Evolutionary conservation across 1,140 invertebrate genomes (phyloP).

Genomic region (Kradibia gibbosae): DNA sequence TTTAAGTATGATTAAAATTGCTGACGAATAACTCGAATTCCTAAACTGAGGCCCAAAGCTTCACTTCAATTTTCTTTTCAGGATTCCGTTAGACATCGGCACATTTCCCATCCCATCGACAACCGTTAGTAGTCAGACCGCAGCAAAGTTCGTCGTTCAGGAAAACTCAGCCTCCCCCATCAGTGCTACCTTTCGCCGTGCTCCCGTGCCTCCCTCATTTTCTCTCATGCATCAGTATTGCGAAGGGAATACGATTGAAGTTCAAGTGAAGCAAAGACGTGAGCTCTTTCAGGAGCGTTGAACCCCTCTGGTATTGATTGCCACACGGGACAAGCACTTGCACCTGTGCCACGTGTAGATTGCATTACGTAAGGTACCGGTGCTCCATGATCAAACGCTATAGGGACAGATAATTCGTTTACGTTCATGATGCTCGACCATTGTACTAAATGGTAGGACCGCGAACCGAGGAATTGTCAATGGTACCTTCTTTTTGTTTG

Average conservation of each 20-base stretch:
- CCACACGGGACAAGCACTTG: background rate
- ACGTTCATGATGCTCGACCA: background rate
- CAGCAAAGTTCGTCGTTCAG: background rate
- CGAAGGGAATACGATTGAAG: background rate
- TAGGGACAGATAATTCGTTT: background rate
- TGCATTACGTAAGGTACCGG: background rate
- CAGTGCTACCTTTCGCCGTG: background rate
- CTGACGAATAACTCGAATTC: background rate
- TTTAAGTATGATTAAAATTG: background rate
- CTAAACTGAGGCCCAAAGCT: background rate
- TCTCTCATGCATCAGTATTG: background rate
- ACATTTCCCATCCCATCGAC: background rate
- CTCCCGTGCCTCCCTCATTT: no score
- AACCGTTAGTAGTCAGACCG: background rate
- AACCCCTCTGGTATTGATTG: slow-evolving; percentile 12
- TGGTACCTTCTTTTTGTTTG: no score
- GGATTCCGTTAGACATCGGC: background rate
- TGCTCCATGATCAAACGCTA: background rate
- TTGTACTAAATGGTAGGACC: no score
- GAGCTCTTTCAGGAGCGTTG: slow-evolving; percentile 18
- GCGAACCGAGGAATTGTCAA: no score
- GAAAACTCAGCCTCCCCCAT: background rate
- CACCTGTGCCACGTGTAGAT: slow-evolving; percentile 16
- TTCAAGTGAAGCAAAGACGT: slow-evolving; percentile 7
- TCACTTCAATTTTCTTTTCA: slow-evolving; percentile 3